Evolutionary conservation across 2,888 invertebrate genomes (phyloP).

Genomic region (Drosophila percnosoma): DNA sequence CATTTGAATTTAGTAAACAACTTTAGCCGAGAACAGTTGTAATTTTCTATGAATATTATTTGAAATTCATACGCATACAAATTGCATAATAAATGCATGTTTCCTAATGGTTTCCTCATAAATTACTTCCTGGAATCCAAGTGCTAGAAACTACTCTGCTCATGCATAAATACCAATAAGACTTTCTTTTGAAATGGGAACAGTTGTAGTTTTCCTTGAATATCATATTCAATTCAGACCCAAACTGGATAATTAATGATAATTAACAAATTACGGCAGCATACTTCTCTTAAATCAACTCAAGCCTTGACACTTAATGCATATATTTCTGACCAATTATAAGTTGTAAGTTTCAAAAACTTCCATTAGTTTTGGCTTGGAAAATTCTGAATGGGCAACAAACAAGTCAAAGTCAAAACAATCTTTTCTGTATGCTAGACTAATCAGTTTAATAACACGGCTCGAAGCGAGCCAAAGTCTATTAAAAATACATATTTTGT

Average conservation of each 20-base stretch:
- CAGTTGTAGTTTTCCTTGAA: background rate
- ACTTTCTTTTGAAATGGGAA: background rate
- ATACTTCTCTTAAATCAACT: background rate
- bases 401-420: slow-evolving; percentile 49
- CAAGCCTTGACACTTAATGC: slow-evolving; percentile 29
- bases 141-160: background rate
- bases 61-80: background rate
- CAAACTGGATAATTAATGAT: slow-evolving; percentile 1
- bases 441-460: slow-evolving; percentile 43
- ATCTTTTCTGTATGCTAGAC: slow-evolving; percentile 32
- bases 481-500: slow-evolving; percentile 57
- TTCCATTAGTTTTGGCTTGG: slow-evolving; percentile 1
- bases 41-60: background rate
- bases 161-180: background rate
- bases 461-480: slow-evolving; percentile 20
- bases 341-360: slow-evolving; percentile 4
- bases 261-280: background rate
- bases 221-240: background rate
- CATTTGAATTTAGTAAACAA: background rate
- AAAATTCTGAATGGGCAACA: slow-evolving; percentile 18
- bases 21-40: background rate
- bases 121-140: background rate
- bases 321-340: slow-evolving; percentile 25
- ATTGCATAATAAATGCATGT: background rate
- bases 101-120: background rate